phyloP scores from a whole-genome alignment of 2,888 invertebrate species.

The Latrodectus hesperus region DNA sequence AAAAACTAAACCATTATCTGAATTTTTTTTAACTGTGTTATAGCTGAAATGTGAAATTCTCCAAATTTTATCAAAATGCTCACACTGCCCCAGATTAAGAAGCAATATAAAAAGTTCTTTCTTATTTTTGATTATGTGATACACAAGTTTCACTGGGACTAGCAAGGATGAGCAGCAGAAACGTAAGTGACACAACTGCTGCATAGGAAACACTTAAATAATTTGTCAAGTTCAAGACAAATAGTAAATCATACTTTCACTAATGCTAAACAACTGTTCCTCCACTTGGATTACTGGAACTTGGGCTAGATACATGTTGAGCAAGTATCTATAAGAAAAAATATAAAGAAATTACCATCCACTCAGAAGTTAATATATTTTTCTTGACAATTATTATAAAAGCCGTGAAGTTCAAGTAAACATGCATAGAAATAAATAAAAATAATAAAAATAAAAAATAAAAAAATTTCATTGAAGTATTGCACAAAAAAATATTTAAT shows the following conservation, averaged over 20 bases:
- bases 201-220: slow-evolving; percentile 64
- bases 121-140: slow-evolving; percentile 48
- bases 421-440: neutral
- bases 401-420: neutral
- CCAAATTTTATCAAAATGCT: slow-evolving; percentile 4
- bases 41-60: slow-evolving; percentile 35
- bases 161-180: slow-evolving; percentile 60
- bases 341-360: neutral
- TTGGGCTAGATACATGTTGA: slow-evolving; percentile 69
- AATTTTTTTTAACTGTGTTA: slow-evolving; percentile 16
- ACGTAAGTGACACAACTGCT: slow-evolving; percentile 57
- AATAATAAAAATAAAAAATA: neutral
- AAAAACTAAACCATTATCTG: neutral
- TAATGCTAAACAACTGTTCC: slow-evolving; percentile 67
- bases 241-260: slow-evolving; percentile 54
- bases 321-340: slow-evolving; percentile 63
- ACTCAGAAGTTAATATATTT: neutral
- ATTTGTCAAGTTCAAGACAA: slow-evolving; percentile 42
- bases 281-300: slow-evolving; percentile 69
- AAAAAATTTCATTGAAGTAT: neutral
- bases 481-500: neutral
- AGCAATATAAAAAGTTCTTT: slow-evolving; percentile 17
- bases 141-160: slow-evolving; percentile 55
- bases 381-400: neutral
- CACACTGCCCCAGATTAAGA: slow-evolving; percentile 28